Percentiles rank a stretch among this genome's conserved stretches.
These are phyloP conservation scores for Dicycla oo DNA, from an alignment of 2,888 invertebrate species.

Conservation along the genomic window DNA sequence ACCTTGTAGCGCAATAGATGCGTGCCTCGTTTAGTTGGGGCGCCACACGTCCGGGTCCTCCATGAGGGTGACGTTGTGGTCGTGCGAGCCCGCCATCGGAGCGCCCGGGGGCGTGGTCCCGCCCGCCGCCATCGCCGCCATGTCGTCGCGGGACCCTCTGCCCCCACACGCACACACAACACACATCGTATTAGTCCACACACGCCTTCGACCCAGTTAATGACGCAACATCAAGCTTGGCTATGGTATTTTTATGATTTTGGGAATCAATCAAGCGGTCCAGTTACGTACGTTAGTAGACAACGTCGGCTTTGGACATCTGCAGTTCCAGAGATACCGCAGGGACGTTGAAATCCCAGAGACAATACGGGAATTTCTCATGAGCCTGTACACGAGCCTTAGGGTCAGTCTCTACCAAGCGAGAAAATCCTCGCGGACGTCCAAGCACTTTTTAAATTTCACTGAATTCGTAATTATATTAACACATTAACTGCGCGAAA, in stretches of 20 bases:
- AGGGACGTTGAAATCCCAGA: background rate
- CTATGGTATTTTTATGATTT: background rate
- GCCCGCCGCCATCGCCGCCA: conserved; percentile 94
- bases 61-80: conserved; percentile 96
- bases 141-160: conserved; percentile 96
- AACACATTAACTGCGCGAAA: too few species aligned
- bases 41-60: conserved; percentile 98
- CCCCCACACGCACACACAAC: conserved; percentile 57
- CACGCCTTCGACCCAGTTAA: conserved; percentile 24
- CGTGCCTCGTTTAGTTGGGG: conserved; percentile 94
- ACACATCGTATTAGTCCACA: conserved; percentile 51
- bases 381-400: background rate
- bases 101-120: conserved; percentile 91
- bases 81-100: conserved; percentile 83
- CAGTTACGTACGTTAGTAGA: background rate
- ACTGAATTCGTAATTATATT: too few species aligned
- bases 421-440: too few species aligned
- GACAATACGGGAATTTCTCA: background rate
- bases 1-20: conserved; percentile 12
- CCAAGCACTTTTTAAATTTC: too few species aligned
- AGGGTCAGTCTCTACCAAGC: too few species aligned
- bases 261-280: background rate
- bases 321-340: background rate
- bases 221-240: conserved; percentile 24
- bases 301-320: background rate